Evolutionary conservation across 2,113 vertebrate genomes (phyloP).

Genomic region (Gobius niger): DNA sequence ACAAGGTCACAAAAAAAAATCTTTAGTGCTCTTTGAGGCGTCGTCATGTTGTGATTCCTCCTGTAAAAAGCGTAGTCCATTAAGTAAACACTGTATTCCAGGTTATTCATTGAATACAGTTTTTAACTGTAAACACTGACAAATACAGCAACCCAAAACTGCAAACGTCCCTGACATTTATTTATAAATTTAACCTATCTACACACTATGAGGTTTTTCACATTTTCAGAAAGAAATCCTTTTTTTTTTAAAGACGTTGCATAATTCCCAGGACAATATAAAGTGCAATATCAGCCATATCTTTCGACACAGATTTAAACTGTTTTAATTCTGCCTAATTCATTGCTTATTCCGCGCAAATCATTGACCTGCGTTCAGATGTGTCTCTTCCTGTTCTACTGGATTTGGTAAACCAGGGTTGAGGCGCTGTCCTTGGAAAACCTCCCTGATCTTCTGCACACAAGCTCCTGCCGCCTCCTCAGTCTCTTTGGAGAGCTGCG

Average conservation of each 20-base stretch:
- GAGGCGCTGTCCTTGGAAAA: constrained; percentile 61
- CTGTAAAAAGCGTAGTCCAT: background rate
- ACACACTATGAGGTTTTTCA: no score
- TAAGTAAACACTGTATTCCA: background rate
- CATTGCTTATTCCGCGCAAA: background rate
- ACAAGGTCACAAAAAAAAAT: background rate
- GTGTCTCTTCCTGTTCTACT: constrained; percentile 10
- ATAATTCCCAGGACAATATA: background rate
- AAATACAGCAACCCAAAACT: background rate
- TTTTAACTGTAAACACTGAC: constrained; percentile 3
- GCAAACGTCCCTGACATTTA: no score
- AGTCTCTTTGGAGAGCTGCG: constrained; percentile 80
- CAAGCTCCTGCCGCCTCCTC: constrained; percentile 77
- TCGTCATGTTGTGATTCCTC: background rate
- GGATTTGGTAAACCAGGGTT: background rate
- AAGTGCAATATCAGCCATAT: constrained; percentile 4
- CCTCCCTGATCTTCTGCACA: constrained; percentile 74
- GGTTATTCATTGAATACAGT: background rate
- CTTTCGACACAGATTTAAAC: background rate
- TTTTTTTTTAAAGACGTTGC: background rate
- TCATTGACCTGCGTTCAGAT: background rate
- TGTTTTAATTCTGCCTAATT: background rate
- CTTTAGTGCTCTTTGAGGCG: background rate
- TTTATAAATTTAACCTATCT: no score
- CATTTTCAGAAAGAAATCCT: background rate